phyloP scores from a whole-genome alignment of 1,140 invertebrate genomes.

The Vanessa tameamea region DNA sequence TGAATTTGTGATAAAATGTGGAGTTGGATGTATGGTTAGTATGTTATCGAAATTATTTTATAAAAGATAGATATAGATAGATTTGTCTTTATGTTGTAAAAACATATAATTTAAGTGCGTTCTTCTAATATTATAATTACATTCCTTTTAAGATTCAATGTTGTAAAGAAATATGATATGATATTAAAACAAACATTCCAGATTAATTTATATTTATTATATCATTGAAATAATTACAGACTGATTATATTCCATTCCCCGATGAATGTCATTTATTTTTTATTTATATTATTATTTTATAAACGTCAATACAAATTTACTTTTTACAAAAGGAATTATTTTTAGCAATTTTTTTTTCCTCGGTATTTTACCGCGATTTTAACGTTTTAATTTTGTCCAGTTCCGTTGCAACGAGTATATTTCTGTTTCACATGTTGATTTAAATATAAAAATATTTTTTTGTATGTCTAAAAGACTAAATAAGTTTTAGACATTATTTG shows the following conservation, averaged over 20 bases:
- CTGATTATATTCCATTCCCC: too few species aligned
- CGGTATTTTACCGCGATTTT: too few species aligned
- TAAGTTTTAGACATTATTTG: neutral
- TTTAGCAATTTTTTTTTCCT: too few species aligned
- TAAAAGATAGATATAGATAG: neutral
- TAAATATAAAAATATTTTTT: neutral
- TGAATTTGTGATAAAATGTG: conserved; percentile 25
- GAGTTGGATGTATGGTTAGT: neutral
- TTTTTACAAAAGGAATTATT: too few species aligned
- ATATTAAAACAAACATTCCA: conserved; percentile 24
- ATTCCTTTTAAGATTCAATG: conserved; percentile 25
- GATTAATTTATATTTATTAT: neutral
- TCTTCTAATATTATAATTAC: neutral
- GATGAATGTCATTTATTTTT: too few species aligned
- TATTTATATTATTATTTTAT: too few species aligned
- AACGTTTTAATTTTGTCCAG: too few species aligned
- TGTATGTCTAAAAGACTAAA: conserved; percentile 1
- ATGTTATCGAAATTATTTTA: neutral
- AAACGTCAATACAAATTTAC: too few species aligned
- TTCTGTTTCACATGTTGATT: too few species aligned
- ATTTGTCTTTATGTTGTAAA: neutral
- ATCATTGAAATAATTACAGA: too few species aligned
- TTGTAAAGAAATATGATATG: neutral
- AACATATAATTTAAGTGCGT: neutral
- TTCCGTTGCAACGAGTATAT: too few species aligned